A percentile compares a stretch with the other conserved stretches of the same genome.
Evolutionary conservation across 1,140 invertebrate genomes (phyloP).

Genomic region (Drosophila bipectinata): DNA sequence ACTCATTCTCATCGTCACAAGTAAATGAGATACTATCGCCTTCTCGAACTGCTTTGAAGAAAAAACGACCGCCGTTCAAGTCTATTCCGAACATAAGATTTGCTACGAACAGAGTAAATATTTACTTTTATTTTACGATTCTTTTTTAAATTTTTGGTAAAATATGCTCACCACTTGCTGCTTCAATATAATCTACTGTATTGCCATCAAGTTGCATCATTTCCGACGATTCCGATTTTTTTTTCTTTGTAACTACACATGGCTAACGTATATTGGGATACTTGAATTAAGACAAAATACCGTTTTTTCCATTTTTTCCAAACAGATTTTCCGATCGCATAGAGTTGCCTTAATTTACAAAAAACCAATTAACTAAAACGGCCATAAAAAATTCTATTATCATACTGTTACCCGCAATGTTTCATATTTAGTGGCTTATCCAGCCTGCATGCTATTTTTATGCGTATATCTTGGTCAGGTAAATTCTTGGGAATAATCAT

Average conservation of each 20-base stretch:
- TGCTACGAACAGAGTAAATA: constrained; percentile 85
- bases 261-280: constrained; percentile 99
- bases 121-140: neutral
- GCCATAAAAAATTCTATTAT: neutral
- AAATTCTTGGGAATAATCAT: constrained; percentile 98
- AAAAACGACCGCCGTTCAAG: constrained; percentile 94
- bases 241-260: constrained; percentile 99
- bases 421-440: constrained; percentile 99
- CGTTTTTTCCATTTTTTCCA: constrained; percentile 99
- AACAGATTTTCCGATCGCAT: constrained; percentile 97
- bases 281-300: constrained; percentile 99
- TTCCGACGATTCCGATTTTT: constrained; percentile 98
- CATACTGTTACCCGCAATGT: constrained; percentile 92
- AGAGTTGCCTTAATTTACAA: constrained; percentile 89
- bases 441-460: constrained; percentile 99
- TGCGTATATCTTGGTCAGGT: constrained; percentile 97
- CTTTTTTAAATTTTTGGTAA: neutral
- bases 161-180: constrained; percentile 89
- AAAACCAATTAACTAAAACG: neutral
- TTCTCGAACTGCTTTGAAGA: constrained; percentile 99
- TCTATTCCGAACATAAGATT: constrained; percentile 95
- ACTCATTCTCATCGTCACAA: constrained; percentile 99
- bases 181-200: constrained; percentile 99
- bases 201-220: constrained; percentile 99
- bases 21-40: constrained; percentile 98